These are phyloP conservation scores for Coleophora deauratella DNA, from an alignment of 2,888 invertebrate species.

Conservation along the genomic window DNA sequence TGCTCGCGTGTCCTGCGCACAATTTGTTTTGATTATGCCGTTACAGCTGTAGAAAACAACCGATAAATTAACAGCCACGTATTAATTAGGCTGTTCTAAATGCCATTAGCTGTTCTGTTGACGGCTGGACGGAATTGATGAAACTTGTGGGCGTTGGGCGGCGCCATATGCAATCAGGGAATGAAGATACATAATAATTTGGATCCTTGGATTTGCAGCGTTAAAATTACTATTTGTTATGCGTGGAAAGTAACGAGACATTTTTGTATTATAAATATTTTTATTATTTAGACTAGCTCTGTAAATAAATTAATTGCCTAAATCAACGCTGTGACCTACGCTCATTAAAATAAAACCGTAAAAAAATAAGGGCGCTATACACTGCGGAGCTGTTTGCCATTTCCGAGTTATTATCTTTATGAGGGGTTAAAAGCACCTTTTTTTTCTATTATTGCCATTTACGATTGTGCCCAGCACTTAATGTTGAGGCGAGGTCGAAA, in stretches of 20 bases:
- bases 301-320: too few relatives aligned
- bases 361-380: background rate
- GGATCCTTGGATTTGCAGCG: too few relatives aligned
- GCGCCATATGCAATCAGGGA: constrained; percentile 34
- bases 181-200: too few relatives aligned
- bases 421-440: constrained; percentile 63
- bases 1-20: constrained; percentile 60
- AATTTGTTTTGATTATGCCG: constrained; percentile 70
- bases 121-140: constrained; percentile 59
- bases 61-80: constrained; percentile 64
- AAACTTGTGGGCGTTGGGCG: constrained; percentile 42
- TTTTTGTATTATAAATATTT: too few relatives aligned
- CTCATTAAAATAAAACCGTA: constrained; percentile 7
- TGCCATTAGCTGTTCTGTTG: constrained; percentile 63
- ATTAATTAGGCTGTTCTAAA: constrained; percentile 67
- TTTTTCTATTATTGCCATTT: constrained; percentile 58
- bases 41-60: constrained; percentile 54
- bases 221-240: too few relatives aligned
- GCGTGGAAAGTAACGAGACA: too few relatives aligned
- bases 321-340: too few relatives aligned
- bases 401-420: constrained; percentile 61
- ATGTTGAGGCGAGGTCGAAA: constrained; percentile 38
- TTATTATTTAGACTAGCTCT: too few relatives aligned
- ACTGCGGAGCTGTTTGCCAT: constrained; percentile 24
- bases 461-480: constrained; percentile 48